phyloP scores from a whole-genome alignment of 2,113 vertebrate species.

The Syngnathoides biaculeatus region DNA sequence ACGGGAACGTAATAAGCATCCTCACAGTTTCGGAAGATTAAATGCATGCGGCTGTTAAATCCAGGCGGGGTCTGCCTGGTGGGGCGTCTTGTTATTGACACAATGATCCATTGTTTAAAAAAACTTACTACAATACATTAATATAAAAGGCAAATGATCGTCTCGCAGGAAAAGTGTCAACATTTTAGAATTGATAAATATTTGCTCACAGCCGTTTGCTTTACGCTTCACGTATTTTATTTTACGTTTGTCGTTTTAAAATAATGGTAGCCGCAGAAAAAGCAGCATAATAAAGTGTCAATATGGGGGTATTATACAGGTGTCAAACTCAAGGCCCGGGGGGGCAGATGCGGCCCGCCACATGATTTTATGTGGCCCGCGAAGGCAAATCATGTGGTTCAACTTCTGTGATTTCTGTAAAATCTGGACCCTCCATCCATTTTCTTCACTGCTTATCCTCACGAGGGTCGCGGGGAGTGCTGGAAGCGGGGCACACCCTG shows the following conservation, averaged over 20 bases:
- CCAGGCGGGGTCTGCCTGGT: background rate
- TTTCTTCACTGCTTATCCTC: too few species aligned
- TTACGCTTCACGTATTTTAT: background rate
- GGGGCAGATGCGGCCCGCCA: too few species aligned
- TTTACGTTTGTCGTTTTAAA: background rate
- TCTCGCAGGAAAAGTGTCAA: background rate
- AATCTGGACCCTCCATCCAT: too few species aligned
- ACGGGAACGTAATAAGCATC: background rate
- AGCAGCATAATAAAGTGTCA: background rate
- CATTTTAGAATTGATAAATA: background rate
- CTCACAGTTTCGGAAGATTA: slow-evolving; percentile 4
- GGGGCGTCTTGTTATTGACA: slow-evolving; percentile 37
- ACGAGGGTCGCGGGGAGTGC: too few species aligned
- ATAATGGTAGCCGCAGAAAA: background rate
- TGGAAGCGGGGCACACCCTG: too few species aligned
- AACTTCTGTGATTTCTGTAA: too few species aligned
- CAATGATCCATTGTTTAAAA: slow-evolving; percentile 29
- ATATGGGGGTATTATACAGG: too few species aligned
- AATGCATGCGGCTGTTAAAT: slow-evolving; percentile 6
- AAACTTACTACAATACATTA: background rate
- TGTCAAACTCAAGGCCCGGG: too few species aligned
- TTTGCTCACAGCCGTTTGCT: background rate
- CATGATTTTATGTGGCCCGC: too few species aligned
- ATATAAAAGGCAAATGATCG: background rate
- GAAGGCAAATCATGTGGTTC: too few species aligned